Base-by-base conservation (phyloP, 1,140 invertebrate genomes). In the Zaprionus africanus region DNA sequence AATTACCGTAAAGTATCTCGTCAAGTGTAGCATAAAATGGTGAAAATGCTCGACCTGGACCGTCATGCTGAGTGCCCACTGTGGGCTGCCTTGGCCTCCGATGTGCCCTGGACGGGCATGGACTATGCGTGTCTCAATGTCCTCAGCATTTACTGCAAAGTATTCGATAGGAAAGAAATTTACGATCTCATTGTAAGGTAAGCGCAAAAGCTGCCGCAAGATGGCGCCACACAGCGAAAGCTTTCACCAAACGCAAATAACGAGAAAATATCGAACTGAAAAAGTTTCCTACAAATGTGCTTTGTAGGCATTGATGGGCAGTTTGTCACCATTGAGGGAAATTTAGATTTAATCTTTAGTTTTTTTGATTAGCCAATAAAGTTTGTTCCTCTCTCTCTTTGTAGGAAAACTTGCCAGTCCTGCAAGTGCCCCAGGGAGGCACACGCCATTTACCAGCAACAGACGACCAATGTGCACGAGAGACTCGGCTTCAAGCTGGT, bases 381-480 rank as follows among this genome's bases (percentile, higher is more conserved):
- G 13, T 51, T 17, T 36, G 3, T 31, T 6, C 22, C 90, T 85
- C 0, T 24, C 46, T 49, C 31, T 63, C 9, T 28, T 91, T 91
- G 0, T 57, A 87, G 88, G 72, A 71, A 92, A 88, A 92, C 91
- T 36, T 98, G 97, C 93, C 96, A 95, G 79, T 96, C 96, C 66
- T 98, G 97, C 93, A 97, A 97, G 83, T 98, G 97, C 93, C 96
- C 97, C 3, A 94, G 97, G 28, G 96, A 98, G 78, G 91, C 91
- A 22, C 91, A 92, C 93, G 97, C 97, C 80, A 95, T 98, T 66
- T 97, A 96, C 93, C 97, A 98, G 91, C 96, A 97, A 92, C 97
- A 98, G 93, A 96, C 96, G 49, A 92, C 91, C 65, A 86, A 87
- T 71, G 91, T 92, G 43, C 91, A 91, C 26, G 96, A 97, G 74